Base-by-base conservation (phyloP, 2,888 invertebrate genomes). In the Falcaria lacertinaria region DNA sequence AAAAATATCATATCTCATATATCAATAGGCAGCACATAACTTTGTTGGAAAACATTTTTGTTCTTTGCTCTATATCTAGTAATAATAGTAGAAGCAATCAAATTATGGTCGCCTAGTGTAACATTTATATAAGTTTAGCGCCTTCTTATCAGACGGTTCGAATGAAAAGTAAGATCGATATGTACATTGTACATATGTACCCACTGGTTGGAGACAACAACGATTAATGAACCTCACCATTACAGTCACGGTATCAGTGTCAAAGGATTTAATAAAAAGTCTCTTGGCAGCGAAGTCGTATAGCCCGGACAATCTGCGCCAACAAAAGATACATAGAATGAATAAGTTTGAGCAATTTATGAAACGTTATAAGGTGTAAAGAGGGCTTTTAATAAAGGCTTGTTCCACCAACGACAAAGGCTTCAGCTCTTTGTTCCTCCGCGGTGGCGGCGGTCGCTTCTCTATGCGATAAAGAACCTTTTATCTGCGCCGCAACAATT, bases 351-450 rank as follows among this genome's bases (percentile, higher is more conserved):
- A 59, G 57, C 65, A 66, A 68, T 68, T 72, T 63, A 67, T 62
- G 54, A 58, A 68, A 69, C 60, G 64, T 62, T 70, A 59, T 61
- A 64, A 69, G 64, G 69, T 69, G 71, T 64, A 64, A 70, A 73
- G 71, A 66, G 64, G 69, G 66, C 58, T 72, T 72, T 71, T 73
- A 75, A 76, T 76, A 79, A 74, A 69, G 69, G 61, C 69, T 62
- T 72, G 74, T 73, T 75, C 66, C 54, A 58, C 51, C 50, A 48
- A 51, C 55, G 64, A 74, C 74, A 77, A 75, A 72, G 73, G 67
- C 59, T 52, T 39, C 50, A 46, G 41, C 47, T 50, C 68, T 75
- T 79, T 78, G 77, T 76, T 69, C 64, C 53, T 52, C 42, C 46
- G 47, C 56, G 25, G 25, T 37, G 37, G 54, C 52, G 48, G 58